phyloP scores from a whole-genome alignment of 2,113 vertebrate species.

The Dicerorhinus sumatrensis region DNA sequence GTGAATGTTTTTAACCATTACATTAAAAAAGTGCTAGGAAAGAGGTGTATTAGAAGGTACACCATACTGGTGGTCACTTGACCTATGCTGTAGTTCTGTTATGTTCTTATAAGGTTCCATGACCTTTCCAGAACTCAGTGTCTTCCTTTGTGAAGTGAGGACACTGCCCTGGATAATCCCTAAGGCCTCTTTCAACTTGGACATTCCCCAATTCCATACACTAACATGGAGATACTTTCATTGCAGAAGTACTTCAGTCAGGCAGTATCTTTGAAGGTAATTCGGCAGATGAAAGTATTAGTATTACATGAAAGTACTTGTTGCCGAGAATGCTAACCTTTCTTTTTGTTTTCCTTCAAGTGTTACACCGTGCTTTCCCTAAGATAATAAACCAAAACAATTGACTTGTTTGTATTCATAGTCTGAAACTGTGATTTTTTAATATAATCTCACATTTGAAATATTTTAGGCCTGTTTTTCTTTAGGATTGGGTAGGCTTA shows the following conservation, averaged over 20 bases:
- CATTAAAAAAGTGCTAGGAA: background rate
- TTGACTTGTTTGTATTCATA: conserved; percentile 52
- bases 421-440: conserved; percentile 71
- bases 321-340: background rate
- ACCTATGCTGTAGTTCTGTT: background rate
- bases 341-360: conserved; percentile 28
- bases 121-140: background rate
- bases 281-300: background rate
- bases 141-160: conserved; percentile 25
- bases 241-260: background rate
- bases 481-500: conserved; percentile 1
- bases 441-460: conserved; percentile 64
- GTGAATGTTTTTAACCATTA: background rate
- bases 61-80: background rate
- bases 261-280: conserved; percentile 17
- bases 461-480: conserved; percentile 65
- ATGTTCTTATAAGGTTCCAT: background rate
- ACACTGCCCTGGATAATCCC: background rate
- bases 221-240: background rate
- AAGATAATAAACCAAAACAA: conserved; percentile 37
- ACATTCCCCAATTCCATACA: background rate
- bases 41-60: background rate
- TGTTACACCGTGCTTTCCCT: background rate
- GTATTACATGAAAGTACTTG: conserved; percentile 9
- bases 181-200: background rate